Conservation (phyloP, 2,113 vertebrate genomes). For the Muntiacus reevesi region DNA sequence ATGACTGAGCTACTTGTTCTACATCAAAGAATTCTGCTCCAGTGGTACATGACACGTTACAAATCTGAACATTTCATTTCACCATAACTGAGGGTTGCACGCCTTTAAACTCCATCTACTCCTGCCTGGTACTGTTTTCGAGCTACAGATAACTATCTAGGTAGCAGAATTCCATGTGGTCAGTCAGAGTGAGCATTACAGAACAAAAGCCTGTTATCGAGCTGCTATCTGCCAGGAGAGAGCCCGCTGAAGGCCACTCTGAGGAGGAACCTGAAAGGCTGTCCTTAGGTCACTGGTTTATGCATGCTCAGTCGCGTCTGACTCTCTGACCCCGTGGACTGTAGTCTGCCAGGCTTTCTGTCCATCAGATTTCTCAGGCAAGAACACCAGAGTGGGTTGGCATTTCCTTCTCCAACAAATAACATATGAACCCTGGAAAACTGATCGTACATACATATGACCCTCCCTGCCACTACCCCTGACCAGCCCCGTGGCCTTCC, state of each 20-base stretch:
- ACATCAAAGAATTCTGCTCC: background rate
- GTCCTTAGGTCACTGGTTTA: background rate
- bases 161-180: background rate
- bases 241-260: background rate
- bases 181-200: background rate
- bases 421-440: background rate
- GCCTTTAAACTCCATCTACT: background rate
- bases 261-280: background rate
- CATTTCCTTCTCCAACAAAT: background rate
- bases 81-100: background rate
- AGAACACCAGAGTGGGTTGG: background rate
- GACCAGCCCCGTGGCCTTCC: background rate
- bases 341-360: background rate
- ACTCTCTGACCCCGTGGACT: background rate
- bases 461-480: background rate
- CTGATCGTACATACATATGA: background rate
- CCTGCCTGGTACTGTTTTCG: background rate
- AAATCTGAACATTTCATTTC: background rate
- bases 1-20: background rate
- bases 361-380: background rate
- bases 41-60: background rate
- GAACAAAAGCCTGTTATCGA: background rate
- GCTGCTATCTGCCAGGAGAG: background rate
- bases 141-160: background rate
- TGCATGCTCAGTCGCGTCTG: fast-evolving